Percentiles rank a stretch among this genome's conserved stretches.
Evolutionary conservation across 2,113 vertebrate genomes (phyloP).

Genomic region (Urocolius indicus): DNA sequence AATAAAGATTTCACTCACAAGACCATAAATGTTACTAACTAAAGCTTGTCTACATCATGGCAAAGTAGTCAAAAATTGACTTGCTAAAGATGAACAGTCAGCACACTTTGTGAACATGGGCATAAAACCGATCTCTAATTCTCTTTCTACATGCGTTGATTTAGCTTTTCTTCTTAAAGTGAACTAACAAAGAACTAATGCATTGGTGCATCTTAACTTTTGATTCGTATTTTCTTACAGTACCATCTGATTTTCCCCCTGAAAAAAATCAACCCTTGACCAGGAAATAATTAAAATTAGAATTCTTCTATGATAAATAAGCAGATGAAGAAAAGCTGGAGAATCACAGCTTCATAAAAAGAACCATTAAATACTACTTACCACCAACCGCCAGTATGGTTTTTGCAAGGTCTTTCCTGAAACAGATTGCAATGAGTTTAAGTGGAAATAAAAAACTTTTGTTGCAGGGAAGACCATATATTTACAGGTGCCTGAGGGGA

Average conservation of each 20-base stretch:
- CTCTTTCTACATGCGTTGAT: background rate
- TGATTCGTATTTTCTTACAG: background rate
- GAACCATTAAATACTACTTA: conserved; percentile 66
- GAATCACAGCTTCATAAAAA: background rate
- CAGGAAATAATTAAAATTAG: background rate
- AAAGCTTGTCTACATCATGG: rapidly evolving
- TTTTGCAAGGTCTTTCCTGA: conserved; percentile 82
- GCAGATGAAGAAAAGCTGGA: background rate
- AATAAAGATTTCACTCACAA: background rate
- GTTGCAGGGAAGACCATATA: background rate
- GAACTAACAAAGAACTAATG: background rate
- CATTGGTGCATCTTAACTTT: background rate
- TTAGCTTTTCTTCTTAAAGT: background rate
- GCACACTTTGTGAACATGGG: background rate
- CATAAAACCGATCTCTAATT: background rate
- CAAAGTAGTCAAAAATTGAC: background rate
- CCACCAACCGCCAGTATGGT: conserved; percentile 82
- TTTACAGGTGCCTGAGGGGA: background rate
- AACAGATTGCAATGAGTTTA: conserved; percentile 24
- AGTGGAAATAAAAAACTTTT: background rate
- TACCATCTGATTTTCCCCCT: background rate
- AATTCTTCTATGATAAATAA: background rate
- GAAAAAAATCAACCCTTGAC: background rate
- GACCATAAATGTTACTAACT: background rate
- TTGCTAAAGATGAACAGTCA: background rate